These are phyloP conservation scores for Ladona fulva DNA, from an alignment of 1,140 invertebrate species.

Conservation along the genomic window DNA sequence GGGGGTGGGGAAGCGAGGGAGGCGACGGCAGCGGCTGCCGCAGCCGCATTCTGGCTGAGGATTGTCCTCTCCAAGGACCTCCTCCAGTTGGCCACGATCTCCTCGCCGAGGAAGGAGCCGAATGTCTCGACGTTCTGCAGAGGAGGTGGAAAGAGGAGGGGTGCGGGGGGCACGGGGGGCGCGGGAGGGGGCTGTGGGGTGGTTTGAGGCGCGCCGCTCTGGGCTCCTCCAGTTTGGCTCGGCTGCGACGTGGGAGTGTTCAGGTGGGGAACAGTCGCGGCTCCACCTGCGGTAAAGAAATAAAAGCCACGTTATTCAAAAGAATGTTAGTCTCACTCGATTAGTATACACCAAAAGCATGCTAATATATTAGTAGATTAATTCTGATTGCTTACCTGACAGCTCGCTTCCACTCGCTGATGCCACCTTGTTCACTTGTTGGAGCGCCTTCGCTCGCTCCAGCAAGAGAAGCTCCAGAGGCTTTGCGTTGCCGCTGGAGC, in stretches of 20 bases:
- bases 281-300: neutral
- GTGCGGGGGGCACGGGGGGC: constrained; percentile 35
- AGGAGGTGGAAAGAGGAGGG: constrained; percentile 43
- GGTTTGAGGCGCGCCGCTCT: constrained; percentile 42
- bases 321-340: neutral
- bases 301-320: neutral
- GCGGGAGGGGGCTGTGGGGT: constrained; percentile 36
- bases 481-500: neutral
- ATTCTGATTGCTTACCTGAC: neutral
- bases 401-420: neutral
- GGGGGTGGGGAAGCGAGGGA: constrained; percentile 29
- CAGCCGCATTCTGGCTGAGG: constrained; percentile 34
- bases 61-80: constrained; percentile 56
- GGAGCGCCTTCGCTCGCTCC: constrained; percentile 65
- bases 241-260: neutral
- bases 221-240: constrained; percentile 53
- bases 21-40: constrained; percentile 25
- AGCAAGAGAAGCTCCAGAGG: constrained; percentile 37
- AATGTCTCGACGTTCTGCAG: constrained; percentile 61
- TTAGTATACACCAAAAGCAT: neutral
- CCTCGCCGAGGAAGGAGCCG: constrained; percentile 60
- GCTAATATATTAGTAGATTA: neutral
- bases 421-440: constrained; percentile 30
- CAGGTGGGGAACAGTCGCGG: neutral
- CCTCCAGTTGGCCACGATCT: constrained; percentile 68